phyloP scores from a whole-genome alignment of 30 jellyfish, hydroid and myxozoan species.

The Nemopilema nomurai region DNA sequence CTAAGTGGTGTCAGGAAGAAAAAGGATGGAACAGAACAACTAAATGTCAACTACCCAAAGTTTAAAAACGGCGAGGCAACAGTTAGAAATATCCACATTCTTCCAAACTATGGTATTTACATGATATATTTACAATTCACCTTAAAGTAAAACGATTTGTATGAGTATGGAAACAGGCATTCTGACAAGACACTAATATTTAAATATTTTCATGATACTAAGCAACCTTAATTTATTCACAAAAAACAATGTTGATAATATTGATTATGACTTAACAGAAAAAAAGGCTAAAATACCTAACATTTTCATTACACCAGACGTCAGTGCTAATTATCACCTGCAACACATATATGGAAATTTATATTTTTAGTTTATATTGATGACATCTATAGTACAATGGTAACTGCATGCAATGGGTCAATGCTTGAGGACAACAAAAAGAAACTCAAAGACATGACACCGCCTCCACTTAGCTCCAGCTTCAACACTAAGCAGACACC shows the following conservation, averaged over 20 bases:
- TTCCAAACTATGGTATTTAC: constrained; percentile 29
- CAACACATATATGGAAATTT: not conserved
- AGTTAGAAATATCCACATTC: constrained; percentile 3
- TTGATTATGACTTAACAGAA: not conserved
- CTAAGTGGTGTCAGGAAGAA: constrained; percentile 11
- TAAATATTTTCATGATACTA: not conserved
- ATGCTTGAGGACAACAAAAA: not conserved
- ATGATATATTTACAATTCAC: not conserved
- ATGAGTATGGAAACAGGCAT: not conserved
- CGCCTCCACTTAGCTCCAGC: not conserved
- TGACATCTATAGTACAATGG: not conserved
- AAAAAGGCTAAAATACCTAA: not conserved
- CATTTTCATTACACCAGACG: not conserved
- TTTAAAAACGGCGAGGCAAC: constrained; percentile 53
- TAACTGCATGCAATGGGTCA: not conserved
- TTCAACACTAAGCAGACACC: not conserved
- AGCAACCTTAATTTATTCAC: not conserved
- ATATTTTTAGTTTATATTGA: not conserved
- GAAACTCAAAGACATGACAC: not conserved
- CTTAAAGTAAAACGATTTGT: not conserved
- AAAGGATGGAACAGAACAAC: constrained; percentile 21
- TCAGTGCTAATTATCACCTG: not conserved
- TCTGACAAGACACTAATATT: not conserved
- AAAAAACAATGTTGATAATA: not conserved
- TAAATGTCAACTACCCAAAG: constrained; percentile 31